Evolutionary conservation across 2,113 vertebrate species (phyloP), one percentile per base, ranked within the genome.

Genomic region (Chroicocephalus ridibundus): DNA sequence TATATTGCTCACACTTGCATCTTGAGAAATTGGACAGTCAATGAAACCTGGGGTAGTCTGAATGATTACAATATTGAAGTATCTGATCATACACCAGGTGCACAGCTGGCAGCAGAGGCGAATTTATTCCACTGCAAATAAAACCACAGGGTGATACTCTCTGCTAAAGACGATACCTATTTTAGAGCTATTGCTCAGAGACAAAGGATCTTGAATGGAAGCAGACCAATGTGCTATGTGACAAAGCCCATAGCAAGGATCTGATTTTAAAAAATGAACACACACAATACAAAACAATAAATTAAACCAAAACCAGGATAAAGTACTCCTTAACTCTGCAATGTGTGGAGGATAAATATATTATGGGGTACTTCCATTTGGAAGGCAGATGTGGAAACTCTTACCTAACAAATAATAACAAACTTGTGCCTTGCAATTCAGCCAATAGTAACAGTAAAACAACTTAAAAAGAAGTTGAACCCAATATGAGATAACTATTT

Each of bases 331-430:
- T 81, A 88, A 66, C 54, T 77, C 47, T 61, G 38, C 55, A 64
- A 62, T 55, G n/a, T 62, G 72, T 62, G 72, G 69, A 78, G 19
- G 22, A 78, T n/a, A 88, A 83, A 74, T 90, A 34, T 51, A 46
- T 74, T 86, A 71, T 5, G 26, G 13, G 18, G 8, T 68, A 8
- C 22, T 68, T 88, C 62, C 88, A 70, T 86, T 95, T 94, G 83
- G 76, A 91, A 86, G n/a, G 69, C 88, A 92, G 90, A 94, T 93
- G 82, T 84, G 69, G 69, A 86, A 91, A 75, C 46, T 68, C 38
- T 83, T 46, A 72, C 55, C 80, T 88, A 92, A 94, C 66, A 83
- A 96, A 71, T 65, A 88, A 46, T 19, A 92, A 82, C 38, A 91
- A 87, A 57, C 26, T 51, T 62, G 16, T 47, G 29, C 49, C 27